A percentile compares a stretch with the other conserved stretches of the same genome.
These are phyloP conservation scores for Parotia lawesii DNA, from an alignment of 2,113 vertebrate species.

Conservation along the genomic window DNA sequence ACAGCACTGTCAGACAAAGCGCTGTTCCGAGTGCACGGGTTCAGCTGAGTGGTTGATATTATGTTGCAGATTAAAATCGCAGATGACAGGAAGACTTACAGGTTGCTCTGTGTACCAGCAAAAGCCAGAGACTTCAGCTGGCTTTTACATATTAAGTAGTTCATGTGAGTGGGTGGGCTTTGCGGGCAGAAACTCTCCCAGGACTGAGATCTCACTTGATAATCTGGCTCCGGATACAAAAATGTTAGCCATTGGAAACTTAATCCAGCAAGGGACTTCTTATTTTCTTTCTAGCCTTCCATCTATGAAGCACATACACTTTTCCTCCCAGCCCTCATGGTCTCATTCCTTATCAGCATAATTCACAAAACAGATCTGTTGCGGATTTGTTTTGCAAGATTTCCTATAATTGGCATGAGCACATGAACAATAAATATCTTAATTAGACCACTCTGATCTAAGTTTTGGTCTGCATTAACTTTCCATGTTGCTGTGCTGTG, in stretches of 20 bases:
- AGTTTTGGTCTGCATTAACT: background rate
- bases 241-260: background rate
- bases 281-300: background rate
- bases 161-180: background rate
- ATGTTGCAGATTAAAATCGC: background rate
- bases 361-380: background rate
- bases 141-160: background rate
- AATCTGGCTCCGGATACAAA: background rate
- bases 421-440: background rate
- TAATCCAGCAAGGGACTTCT: background rate
- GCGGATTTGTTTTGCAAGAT: background rate
- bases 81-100: background rate
- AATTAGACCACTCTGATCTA: background rate
- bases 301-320: background rate
- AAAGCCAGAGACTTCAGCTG: background rate
- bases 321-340: background rate
- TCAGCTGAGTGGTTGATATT: background rate
- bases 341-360: background rate
- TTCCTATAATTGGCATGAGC: background rate
- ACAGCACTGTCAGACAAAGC: background rate
- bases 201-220: background rate
- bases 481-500: background rate
- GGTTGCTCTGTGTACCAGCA: background rate
- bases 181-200: background rate
- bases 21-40: fast-evolving